phyloP scores from a whole-genome alignment of 2,113 vertebrate genomes.

The Tichodroma muraria region DNA sequence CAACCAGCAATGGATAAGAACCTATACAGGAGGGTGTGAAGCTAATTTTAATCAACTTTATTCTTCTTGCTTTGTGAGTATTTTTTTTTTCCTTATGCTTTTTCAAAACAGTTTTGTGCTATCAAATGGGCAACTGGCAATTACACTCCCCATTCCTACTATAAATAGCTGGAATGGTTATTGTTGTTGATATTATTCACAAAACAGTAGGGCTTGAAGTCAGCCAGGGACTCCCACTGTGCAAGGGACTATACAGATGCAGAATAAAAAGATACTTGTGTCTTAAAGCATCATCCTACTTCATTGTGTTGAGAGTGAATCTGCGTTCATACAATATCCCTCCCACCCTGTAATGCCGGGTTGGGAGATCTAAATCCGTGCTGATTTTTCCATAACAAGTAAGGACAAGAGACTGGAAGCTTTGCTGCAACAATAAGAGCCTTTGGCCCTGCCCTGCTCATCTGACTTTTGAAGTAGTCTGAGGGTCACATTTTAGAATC shows the following conservation, averaged over 20 bases:
- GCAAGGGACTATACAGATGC: not conserved
- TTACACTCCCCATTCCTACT: not conserved
- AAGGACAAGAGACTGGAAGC: not conserved
- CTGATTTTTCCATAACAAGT: not conserved
- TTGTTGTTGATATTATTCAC: constrained; percentile 36
- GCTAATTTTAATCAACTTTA: not conserved
- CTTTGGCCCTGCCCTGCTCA: not conserved
- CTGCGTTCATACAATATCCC: not conserved
- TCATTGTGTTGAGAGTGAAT: not conserved
- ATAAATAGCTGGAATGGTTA: constrained; percentile 1
- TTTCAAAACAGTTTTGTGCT: not conserved
- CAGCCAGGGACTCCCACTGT: not conserved
- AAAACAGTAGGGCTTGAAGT: constrained; percentile 10
- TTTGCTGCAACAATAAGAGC: not conserved
- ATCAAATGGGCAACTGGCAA: not conserved
- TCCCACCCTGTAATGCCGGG: not conserved
- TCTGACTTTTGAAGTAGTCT: not conserved
- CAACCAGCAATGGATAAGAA: not conserved
- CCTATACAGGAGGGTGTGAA: not conserved
- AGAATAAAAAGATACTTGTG: not conserved
- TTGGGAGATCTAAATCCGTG: not conserved
- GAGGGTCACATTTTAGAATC: not conserved
- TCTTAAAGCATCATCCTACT: not conserved
- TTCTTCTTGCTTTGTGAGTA: not conserved
- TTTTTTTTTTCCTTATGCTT: not conserved